These are phyloP conservation scores for Nettapus auritus DNA, from an alignment of 2,113 vertebrate genomes.

Conservation along the genomic window DNA sequence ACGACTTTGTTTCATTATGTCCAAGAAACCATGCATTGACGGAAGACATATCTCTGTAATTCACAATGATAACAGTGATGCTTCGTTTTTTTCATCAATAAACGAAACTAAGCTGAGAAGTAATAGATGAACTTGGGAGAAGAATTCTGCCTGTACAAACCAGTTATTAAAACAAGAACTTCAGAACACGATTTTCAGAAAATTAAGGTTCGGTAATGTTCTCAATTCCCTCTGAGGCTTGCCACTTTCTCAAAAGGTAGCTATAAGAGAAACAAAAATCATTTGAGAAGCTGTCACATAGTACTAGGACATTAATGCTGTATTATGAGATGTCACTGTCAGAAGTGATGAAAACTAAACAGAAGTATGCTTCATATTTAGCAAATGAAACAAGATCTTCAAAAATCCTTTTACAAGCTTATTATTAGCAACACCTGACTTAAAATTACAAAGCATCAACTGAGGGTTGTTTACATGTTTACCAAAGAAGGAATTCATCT, in stretches of 20 bases:
- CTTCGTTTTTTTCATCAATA: background rate
- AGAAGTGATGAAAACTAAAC: background rate
- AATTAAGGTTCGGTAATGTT: background rate
- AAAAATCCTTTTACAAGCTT: background rate
- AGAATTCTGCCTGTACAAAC: background rate
- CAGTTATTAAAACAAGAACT: background rate
- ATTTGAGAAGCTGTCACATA: background rate
- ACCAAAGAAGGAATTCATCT: background rate
- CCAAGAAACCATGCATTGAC: background rate
- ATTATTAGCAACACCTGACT: background rate
- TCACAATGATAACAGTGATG: background rate
- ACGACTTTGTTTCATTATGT: background rate
- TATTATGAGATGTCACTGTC: background rate
- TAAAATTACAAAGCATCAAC: background rate
- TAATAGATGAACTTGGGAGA: background rate
- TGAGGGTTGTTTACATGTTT: background rate
- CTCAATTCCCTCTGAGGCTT: background rate
- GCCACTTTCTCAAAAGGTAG: background rate
- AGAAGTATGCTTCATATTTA: background rate
- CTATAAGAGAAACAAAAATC: background rate
- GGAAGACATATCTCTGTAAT: background rate
- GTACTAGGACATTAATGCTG: background rate
- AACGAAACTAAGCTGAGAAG: constrained; percentile 7
- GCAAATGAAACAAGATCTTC: background rate
- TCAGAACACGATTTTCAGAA: background rate